A percentile compares a stretch with the other conserved stretches of the same genome.
Conservation (phyloP, 2,113 vertebrate species). For the Atherinomorus stipes region DNA sequence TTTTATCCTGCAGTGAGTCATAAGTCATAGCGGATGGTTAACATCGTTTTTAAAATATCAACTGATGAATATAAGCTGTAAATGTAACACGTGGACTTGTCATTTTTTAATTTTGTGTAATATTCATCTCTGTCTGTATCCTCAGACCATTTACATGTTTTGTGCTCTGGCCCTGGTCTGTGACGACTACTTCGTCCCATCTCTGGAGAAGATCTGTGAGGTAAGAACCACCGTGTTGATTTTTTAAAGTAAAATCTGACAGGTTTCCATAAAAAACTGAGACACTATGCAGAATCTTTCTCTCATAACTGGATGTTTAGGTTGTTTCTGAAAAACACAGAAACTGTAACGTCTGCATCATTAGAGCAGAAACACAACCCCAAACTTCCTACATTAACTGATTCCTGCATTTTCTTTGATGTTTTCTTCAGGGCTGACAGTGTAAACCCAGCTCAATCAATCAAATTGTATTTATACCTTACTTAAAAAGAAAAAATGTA, state of each 20-base stretch:
- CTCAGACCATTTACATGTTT: conserved; percentile 95
- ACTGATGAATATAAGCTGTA: not conserved
- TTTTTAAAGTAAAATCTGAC: not conserved
- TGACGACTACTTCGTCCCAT: conserved; percentile 97
- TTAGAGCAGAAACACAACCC: too few relatives aligned
- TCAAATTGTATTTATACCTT: too few relatives aligned
- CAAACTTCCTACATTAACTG: too few relatives aligned
- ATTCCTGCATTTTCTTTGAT: too few relatives aligned
- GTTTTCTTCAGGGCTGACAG: too few relatives aligned
- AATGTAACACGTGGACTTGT: not conserved
- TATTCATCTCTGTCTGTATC: conserved; percentile 31
- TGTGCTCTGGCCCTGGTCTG: conserved; percentile 94
- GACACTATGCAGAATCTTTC: not conserved
- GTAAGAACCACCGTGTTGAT: conserved; percentile 65
- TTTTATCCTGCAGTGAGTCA: not conserved
- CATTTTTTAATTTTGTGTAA: not conserved
- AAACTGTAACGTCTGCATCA: too few relatives aligned
- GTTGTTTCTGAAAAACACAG: too few relatives aligned
- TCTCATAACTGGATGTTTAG: too few relatives aligned
- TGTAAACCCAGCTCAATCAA: too few relatives aligned
- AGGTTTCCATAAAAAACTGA: not conserved
- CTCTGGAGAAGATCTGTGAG: conserved; percentile 95
- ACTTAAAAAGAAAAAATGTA: too few relatives aligned
- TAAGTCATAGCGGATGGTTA: not conserved
- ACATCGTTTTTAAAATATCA: not conserved